phyloP scores from a whole-genome alignment of 2,888 invertebrate genomes.

The Encarsia formosa region DNA sequence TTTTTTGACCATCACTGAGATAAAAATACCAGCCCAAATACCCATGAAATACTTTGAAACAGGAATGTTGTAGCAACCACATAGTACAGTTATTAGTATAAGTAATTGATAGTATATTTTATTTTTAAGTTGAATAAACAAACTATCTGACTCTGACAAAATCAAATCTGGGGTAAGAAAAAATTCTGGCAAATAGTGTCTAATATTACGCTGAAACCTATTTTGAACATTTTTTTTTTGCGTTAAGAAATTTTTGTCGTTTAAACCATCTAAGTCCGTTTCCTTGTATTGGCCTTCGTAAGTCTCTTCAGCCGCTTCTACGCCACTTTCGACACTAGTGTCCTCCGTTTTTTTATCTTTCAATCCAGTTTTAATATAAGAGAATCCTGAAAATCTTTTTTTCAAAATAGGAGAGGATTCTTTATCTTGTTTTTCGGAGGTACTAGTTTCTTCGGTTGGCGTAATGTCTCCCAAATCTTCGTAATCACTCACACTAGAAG shows the following conservation, averaged over 20 bases:
- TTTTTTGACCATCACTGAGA: conserved; percentile 34
- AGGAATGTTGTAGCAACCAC: conserved; percentile 36
- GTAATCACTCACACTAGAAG: conserved; percentile 66
- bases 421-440: conserved; percentile 37
- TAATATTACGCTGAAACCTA: conserved; percentile 20
- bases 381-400: conserved; percentile 51
- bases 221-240: conserved; percentile 4
- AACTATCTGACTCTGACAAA: conserved; percentile 22
- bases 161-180: conserved; percentile 7
- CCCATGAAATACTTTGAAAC: conserved; percentile 41
- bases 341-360: conserved; percentile 44
- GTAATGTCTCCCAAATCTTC: conserved; percentile 51
- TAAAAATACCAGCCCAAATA: conserved; percentile 40
- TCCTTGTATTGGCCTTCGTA: conserved; percentile 34
- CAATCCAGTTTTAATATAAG: conserved; percentile 45
- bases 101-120: conserved; percentile 34
- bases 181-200: conserved; percentile 15
- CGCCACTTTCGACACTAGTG: conserved; percentile 45
- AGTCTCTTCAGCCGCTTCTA: conserved; percentile 50
- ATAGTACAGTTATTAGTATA: conserved; percentile 31
- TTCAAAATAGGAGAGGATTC: conserved; percentile 30
- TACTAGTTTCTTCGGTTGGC: conserved; percentile 38
- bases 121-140: conserved; percentile 34
- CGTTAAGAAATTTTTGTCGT: conserved; percentile 1
- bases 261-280: conserved; percentile 12